Evolutionary conservation across 53 echinoderm and acorn worm genomes (phyloP).

Genomic region (Pentamera pediparva): DNA sequence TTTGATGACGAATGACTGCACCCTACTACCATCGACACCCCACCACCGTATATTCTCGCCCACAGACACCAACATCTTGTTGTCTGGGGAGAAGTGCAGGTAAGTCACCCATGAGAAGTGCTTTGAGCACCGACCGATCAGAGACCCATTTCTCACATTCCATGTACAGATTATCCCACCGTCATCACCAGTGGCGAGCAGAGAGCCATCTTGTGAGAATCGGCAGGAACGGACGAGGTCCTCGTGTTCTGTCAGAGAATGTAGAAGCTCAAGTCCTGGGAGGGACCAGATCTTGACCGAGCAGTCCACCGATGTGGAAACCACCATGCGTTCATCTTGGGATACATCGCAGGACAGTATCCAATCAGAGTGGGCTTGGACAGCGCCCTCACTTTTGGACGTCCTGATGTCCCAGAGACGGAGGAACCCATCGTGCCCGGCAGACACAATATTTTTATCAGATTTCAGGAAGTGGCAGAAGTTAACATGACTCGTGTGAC

Average conservation of each 20-base stretch:
- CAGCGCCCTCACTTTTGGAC: slow-evolving; percentile 24
- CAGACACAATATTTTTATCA: slow-evolving; percentile 63
- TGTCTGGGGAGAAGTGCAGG: slow-evolving; percentile 70
- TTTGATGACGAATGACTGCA: slow-evolving; percentile 75
- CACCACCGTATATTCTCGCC: slow-evolving; percentile 93
- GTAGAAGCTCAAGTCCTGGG: slow-evolving; percentile 28
- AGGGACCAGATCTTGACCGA: slow-evolving; percentile 78
- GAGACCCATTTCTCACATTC: slow-evolving; percentile 43
- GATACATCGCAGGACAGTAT: slow-evolving; percentile 78
- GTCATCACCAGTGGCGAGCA: slow-evolving; percentile 78
- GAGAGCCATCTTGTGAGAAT: slow-evolving; percentile 59
- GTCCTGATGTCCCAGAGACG: slow-evolving; percentile 66
- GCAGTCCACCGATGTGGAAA: slow-evolving; percentile 69
- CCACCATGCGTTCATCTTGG: slow-evolving; percentile 53
- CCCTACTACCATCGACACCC: slow-evolving; percentile 56
- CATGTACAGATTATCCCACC: slow-evolving; percentile 64
- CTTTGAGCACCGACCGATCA: slow-evolving; percentile 35
- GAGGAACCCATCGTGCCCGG: slow-evolving; percentile 68
- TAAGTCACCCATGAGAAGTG: slow-evolving; percentile 92
- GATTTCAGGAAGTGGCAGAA: slow-evolving; percentile 54
- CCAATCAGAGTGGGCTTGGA: slow-evolving; percentile 60
- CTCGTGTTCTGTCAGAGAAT: slow-evolving; percentile 53
- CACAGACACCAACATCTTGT: slow-evolving; percentile 62
- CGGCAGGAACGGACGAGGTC: slow-evolving; percentile 69
- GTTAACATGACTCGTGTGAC: slow-evolving; percentile 57